These are phyloP conservation scores for Drosophila persimilis DNA, from an alignment of 1,140 invertebrate genomes.

Conservation along the genomic window DNA sequence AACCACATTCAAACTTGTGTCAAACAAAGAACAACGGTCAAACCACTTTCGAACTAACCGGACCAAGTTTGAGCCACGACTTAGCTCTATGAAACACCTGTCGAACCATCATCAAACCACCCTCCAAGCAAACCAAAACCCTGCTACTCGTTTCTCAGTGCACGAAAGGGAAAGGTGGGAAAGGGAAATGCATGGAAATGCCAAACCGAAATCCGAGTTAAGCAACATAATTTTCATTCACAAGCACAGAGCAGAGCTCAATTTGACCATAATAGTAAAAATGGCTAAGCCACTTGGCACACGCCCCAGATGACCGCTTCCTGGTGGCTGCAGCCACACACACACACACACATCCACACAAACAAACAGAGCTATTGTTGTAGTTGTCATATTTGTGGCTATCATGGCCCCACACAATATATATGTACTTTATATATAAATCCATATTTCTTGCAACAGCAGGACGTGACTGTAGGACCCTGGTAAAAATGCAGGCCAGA, in stretches of 20 bases:
- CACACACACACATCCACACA: too few relatives aligned
- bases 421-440: constrained; percentile 13
- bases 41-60: too few relatives aligned
- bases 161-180: too few relatives aligned
- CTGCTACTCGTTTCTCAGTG: too few relatives aligned
- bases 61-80: too few relatives aligned
- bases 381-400: constrained; percentile 69
- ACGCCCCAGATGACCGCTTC: constrained; percentile 39
- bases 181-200: too few relatives aligned
- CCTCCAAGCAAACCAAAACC: too few relatives aligned
- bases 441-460: constrained; percentile 18
- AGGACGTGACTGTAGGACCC: constrained; percentile 63
- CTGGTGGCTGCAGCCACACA: background rate
- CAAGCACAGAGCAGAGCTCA: constrained; percentile 45
- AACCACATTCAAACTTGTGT: too few relatives aligned
- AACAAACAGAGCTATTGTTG: constrained; percentile 7
- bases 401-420: constrained; percentile 45
- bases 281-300: constrained; percentile 55
- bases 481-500: constrained; percentile 46
- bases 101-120: too few relatives aligned
- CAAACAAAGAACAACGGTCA: too few relatives aligned
- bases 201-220: too few relatives aligned
- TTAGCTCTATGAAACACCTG: too few relatives aligned
- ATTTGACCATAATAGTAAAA: constrained; percentile 70
- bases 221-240: constrained; percentile 45